Base-by-base conservation (phyloP, 1,140 invertebrate species). In the Neoseiulus cucumeris region DNA sequence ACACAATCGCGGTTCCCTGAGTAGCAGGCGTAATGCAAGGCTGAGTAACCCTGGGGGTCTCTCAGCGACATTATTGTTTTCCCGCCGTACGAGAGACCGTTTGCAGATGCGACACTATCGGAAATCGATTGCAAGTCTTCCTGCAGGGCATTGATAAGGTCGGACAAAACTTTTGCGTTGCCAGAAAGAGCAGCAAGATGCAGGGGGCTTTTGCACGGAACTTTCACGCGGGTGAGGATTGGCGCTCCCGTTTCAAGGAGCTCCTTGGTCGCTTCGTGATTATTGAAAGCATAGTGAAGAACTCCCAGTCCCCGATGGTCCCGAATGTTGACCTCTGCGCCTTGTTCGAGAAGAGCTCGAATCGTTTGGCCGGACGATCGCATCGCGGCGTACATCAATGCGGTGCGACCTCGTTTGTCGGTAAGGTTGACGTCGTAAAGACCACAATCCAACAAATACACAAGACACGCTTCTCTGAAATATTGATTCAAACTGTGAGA, bases 251-350 rank as follows among this genome's bases (percentile, higher is more conserved):
- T 14, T 25, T 59, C 51, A 6, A 59, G 33, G 25, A 59, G 22
- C 51, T 59, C 51, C 14, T 33, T 25, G 22, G 51, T 59, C 51
- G 51, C 51, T 25, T 59, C 51, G 14, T 25, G 22, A 59, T 59
- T 59, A 25, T 59, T 59, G 51, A 59, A 59, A 25, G 51, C 51
- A 25, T 59, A 59, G 22, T 59, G 51, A 25, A 59, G 51, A 29
- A 59, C 51, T 17, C 51, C 51, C 14, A 59, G 22, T 14, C 51
- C n/a, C 1, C 51, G 51, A 20, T 59, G 25, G 51, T 59, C 51
- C 25, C 51, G 51, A 14, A 59, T n/a, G 14, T 33, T 25, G 22
- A 59, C 51, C 6, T 59, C 51, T 25, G 17, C 51, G 22, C 51
- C 51, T 59, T 59, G 51, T 20, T 59, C 22, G 25, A 59, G 33